Base-by-base conservation (phyloP, 2,888 invertebrate genomes). In the Gastracanthus pulcherrimus region DNA sequence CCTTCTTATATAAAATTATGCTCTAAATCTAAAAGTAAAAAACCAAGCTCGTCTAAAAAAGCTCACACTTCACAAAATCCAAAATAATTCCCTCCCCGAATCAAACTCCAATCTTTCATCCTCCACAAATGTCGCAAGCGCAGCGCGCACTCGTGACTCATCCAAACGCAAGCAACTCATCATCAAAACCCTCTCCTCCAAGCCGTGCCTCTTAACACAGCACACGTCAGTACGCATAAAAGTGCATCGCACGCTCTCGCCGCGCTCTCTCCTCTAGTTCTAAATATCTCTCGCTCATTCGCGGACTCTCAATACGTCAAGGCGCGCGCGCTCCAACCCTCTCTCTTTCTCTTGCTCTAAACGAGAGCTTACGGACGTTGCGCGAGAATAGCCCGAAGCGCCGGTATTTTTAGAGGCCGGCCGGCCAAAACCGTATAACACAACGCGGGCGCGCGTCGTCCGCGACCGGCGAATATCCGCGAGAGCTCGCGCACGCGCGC, bases 241-340 rank as follows among this genome's bases (percentile, higher is more conserved):
- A 31, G 19, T 34, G 55, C 62, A 62, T 34, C 34, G 31, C 62
- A 3, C 34, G 11, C 60, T 11, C n/a, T 5, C 6, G n/a, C 23
- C 13, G 19, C 58, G 26, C 41, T 13, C 66, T 19, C 19, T n/a
- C n/a, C n/a, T 48, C 23, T 9, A 13, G 11, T 36, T 9, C 13
- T 5, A 19, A 60, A 9, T 26, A 34, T 55, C 55, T 58, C 9
- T 36, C 38, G 36, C 55, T 45, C 31, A 34, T 51, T 55, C 48
- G 48, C 19, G 60, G 55, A 66, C 74, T 60, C 62, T 75, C 75
- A 69, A 80, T 80, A 80, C 74, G 38, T 80, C 80, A 80, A 62
- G 80, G n/a, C 48, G 60, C 13, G 31, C 11, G 64, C 31, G 45
- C 45, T 36, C 58, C 31, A 19, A 58, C 36, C 19, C 23, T 67